These are phyloP conservation scores for Thermophis baileyi DNA, from an alignment of 2,113 vertebrate genomes.

Conservation along the genomic window DNA sequence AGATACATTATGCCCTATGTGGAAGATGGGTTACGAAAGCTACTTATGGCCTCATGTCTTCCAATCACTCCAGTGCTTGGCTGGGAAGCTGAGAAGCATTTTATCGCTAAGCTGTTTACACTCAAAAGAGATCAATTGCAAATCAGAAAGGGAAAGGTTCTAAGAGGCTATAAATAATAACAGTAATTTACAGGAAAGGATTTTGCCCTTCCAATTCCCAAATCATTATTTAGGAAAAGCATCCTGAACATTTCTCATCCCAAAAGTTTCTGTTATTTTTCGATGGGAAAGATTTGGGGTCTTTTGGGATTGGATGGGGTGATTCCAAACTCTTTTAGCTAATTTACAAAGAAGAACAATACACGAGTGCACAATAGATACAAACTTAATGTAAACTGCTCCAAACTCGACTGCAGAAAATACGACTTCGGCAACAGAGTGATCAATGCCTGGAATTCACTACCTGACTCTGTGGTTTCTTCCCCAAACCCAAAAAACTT, in stretches of 20 bases:
- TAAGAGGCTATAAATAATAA: constrained; percentile 17
- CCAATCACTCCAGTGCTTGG: constrained; percentile 43
- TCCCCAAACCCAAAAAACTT: too few species aligned
- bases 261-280: not conserved
- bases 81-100: constrained; percentile 48
- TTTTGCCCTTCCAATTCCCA: constrained; percentile 26
- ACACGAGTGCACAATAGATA: too few species aligned
- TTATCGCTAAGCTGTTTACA: constrained; percentile 58
- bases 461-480: too few species aligned
- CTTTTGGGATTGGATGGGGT: not conserved
- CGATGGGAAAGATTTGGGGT: too few species aligned
- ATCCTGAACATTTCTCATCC: constrained; percentile 29
- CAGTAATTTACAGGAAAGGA: constrained; percentile 20
- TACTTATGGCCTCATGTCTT: constrained; percentile 49
- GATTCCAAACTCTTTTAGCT: not conserved
- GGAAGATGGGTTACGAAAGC: constrained; percentile 43
- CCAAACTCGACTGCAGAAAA: too few species aligned
- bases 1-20: constrained; percentile 28
- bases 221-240: constrained; percentile 47
- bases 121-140: constrained; percentile 59
- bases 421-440: too few species aligned
- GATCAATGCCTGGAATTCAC: too few species aligned
- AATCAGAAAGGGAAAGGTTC: constrained; percentile 51
- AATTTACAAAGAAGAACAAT: not conserved
- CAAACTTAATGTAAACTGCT: too few species aligned